Percentiles rank a stretch among this genome's conserved stretches.
Conservation (phyloP, 2,113 vertebrate genomes). For the Galemys pyrenaicus region DNA sequence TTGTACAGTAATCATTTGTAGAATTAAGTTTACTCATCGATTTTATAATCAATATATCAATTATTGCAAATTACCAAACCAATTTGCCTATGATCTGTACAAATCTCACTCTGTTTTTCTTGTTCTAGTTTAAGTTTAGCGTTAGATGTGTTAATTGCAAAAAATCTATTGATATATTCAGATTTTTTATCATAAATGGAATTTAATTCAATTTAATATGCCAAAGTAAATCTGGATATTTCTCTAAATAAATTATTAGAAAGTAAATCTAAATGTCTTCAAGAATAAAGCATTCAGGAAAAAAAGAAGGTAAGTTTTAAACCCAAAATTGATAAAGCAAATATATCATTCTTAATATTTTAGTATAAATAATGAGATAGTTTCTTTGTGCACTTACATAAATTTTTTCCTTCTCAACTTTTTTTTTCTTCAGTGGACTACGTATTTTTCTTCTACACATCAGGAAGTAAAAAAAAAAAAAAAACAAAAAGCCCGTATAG, state of each 20-base stretch:
- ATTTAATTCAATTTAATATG: background rate
- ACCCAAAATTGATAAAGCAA: background rate
- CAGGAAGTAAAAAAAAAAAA: background rate
- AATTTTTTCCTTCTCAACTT: background rate
- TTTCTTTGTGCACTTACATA: background rate
- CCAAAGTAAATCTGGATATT: background rate
- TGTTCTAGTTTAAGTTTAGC: background rate
- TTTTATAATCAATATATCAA: background rate
- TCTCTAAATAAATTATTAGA: background rate
- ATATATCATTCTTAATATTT: background rate
- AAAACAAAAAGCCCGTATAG: too few species aligned
- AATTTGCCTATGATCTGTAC: background rate
- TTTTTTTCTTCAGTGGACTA: background rate
- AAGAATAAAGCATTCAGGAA: background rate
- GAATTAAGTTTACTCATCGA: background rate
- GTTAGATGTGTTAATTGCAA: background rate
- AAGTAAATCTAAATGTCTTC: background rate
- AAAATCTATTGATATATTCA: background rate
- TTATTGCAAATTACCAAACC: background rate
- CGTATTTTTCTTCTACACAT: background rate
- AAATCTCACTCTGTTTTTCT: background rate
- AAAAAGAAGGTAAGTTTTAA: background rate
- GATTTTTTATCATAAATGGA: too few species aligned
- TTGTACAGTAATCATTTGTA: background rate
- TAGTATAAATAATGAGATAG: background rate